Base-by-base conservation (phyloP, 1,140 invertebrate genomes). In the Ptiloglossa arizonensis region DNA sequence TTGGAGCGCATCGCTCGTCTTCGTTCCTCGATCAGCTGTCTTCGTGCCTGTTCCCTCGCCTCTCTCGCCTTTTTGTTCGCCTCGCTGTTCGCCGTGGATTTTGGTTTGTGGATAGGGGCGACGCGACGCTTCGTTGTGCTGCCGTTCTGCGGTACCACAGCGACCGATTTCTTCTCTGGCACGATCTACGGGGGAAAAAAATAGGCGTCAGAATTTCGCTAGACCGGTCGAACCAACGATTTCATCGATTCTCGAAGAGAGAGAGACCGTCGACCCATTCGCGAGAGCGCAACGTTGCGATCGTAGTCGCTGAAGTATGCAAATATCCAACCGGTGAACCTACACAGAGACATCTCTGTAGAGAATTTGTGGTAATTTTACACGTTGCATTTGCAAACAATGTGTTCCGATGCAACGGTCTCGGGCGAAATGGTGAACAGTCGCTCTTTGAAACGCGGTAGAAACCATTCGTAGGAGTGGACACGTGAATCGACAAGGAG, bases 1-100 rank as follows among this genome's bases (percentile, higher is more conserved):
- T 89, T 91, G 22, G 93, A 93, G 69, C 94, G 92, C 94, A 96
- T 94, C 11, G 95, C 95, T 81, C 94, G 94, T 77, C 96, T 93
- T 83, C 94, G 95, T 86, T 96, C 96, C 87, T 97, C 97, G 62
- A 97, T 90, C 93, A 98, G 94, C 85, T 96, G 95, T 81, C 96
- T 96, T 75, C 97, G 93, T 38, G 96, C 95, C 64, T 96, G 96
- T 87, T 98, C 97, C 2, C 97, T 93, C 38, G 95, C 94, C 86
- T 96, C 93, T 3, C 82, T 67, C 93, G 92, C 91, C 86, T 93
- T 93, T 75, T 94, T 92, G 76, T 89, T 92, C 19, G 93, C 93
- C 56, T 93, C 92, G 67, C 89, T 92, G 22, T 88, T 91, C 5
- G 89, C 85, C 48, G 90, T 90, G 57, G 92, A 80, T 81, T 91